Conservation (phyloP, 2,797 vertebrate genomes). For the Oceanodroma leucorhoa region DNA sequence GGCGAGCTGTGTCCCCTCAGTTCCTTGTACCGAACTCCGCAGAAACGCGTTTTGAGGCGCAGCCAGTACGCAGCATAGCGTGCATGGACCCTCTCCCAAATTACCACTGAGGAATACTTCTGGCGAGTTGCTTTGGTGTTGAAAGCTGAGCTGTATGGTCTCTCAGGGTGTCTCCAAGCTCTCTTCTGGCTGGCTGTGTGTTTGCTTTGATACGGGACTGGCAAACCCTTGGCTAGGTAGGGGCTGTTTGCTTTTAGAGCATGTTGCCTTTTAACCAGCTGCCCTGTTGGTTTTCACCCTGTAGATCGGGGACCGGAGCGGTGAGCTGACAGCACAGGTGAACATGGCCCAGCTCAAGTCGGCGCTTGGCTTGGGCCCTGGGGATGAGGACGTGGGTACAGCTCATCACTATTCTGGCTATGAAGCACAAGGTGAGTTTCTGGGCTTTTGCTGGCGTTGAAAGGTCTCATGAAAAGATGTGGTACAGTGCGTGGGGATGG, state of each 20-base stretch:
- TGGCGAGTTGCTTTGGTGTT: background rate
- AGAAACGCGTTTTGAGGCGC: background rate
- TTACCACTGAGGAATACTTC: accelerated
- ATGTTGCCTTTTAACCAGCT: background rate
- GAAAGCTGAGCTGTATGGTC: background rate
- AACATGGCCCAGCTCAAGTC: conserved; percentile 90
- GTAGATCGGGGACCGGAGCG: conserved; percentile 89
- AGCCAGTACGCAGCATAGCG: accelerated
- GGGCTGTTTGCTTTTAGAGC: background rate
- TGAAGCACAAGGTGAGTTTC: conserved; percentile 87
- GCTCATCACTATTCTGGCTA: conserved; percentile 84
- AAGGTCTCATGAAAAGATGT: accelerated
- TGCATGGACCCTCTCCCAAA: accelerated
- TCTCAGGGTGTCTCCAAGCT: background rate
- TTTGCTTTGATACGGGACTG: background rate
- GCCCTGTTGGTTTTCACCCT: background rate
- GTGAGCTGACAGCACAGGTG: conserved; percentile 88
- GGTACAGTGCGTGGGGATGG: background rate
- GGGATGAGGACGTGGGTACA: conserved; percentile 67
- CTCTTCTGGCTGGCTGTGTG: background rate
- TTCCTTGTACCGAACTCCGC: background rate
- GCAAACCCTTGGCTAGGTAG: background rate
- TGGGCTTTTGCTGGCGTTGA: background rate
- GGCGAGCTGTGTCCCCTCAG: background rate
- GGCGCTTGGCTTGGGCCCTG: conserved; percentile 76